Evolutionary conservation across 1,140 invertebrate species (phyloP).

Genomic region (Adelges cooleyi): DNA sequence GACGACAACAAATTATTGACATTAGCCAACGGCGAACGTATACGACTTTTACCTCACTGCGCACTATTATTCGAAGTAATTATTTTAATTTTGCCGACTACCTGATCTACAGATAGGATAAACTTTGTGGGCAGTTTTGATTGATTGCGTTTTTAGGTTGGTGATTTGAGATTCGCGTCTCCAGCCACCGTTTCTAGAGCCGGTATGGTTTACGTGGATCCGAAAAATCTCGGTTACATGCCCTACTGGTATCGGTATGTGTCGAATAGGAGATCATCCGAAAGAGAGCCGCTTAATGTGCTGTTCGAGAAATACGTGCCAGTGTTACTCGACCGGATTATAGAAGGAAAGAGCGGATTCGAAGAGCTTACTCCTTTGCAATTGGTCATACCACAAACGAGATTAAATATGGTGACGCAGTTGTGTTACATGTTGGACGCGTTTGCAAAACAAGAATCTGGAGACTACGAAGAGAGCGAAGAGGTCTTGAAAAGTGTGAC

Average conservation of each 20-base stretch:
- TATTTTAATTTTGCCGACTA: neutral
- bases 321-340: constrained; percentile 56
- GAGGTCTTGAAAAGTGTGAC: too few relatives aligned
- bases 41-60: constrained; percentile 58
- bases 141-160: constrained; percentile 45
- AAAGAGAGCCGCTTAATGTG: constrained; percentile 41
- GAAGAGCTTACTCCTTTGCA: constrained; percentile 48
- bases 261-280: constrained; percentile 38
- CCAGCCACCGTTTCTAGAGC: constrained; percentile 82
- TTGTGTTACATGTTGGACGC: constrained; percentile 70
- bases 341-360: constrained; percentile 44
- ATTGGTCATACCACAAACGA: constrained; percentile 68
- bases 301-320: constrained; percentile 64
- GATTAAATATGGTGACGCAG: constrained; percentile 74
- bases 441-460: constrained; percentile 40
- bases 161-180: constrained; percentile 76
- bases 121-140: neutral
- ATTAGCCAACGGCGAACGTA: constrained; percentile 26
- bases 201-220: constrained; percentile 88
- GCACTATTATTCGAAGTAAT: constrained; percentile 73
- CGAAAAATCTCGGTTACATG: constrained; percentile 73
- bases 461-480: constrained; percentile 28
- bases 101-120: too few relatives aligned
- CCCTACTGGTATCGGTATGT: constrained; percentile 68
- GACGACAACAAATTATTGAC: constrained; percentile 70